Evolutionary conservation across 2,797 vertebrate species (phyloP).

Genomic region (Sciurus vulgaris): DNA sequence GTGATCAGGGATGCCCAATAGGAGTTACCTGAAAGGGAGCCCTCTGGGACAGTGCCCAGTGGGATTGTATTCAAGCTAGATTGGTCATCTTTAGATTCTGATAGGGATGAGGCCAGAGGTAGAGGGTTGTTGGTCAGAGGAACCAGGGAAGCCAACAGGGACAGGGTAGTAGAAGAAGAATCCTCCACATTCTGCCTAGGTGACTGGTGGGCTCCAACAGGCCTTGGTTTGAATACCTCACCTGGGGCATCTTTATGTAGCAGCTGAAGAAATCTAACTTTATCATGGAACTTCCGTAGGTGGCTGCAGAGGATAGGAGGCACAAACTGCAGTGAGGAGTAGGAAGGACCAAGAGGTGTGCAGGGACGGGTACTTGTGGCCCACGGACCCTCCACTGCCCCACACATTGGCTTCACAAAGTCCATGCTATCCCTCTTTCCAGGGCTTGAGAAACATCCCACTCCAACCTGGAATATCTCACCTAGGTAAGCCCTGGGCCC

Average conservation of each 20-base stretch:
- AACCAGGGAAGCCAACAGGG: accelerated
- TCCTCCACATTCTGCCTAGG: not conserved
- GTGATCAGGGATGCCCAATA: not conserved
- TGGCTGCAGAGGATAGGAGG: not conserved
- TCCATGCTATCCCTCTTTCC: not conserved
- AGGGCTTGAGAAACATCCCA: not conserved
- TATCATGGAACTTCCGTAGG: too few species aligned
- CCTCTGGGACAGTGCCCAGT: not conserved
- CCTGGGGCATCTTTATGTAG: not conserved
- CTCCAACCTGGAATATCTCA: too few species aligned
- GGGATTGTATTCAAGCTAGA: not conserved
- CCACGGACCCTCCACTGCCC: accelerated
- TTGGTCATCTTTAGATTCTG: not conserved
- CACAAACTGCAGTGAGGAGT: not conserved
- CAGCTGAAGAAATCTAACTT: accelerated
- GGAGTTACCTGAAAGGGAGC: not conserved
- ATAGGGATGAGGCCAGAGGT: not conserved
- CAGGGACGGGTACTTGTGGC: not conserved
- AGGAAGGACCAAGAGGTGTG: not conserved
- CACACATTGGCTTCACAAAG: too few species aligned
- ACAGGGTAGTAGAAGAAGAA: accelerated
- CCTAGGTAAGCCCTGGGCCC: not conserved
- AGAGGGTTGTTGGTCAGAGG: accelerated
- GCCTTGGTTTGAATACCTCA: accelerated
- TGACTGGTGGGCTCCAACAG: not conserved